Evolutionary conservation across 2,888 invertebrate species (phyloP), one percentile per base, ranked within the genome.

Genomic region (Sinhomidia bicolor): DNA sequence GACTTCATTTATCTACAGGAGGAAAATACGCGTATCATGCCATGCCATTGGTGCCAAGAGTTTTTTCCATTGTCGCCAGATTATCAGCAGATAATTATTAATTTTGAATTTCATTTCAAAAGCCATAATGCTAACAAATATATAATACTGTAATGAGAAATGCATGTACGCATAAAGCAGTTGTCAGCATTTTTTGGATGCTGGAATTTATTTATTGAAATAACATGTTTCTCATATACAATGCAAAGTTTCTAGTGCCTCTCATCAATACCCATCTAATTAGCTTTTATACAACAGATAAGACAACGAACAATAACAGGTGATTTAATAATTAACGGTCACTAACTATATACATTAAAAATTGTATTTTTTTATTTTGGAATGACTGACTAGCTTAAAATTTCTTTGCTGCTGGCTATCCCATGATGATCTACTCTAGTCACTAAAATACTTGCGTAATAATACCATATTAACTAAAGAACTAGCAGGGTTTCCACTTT

Each of bases 151-250:
- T n/a, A n/a, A n/a, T n/a, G n/a, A n/a, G n/a, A n/a, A n/a, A n/a
- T n/a, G n/a, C n/a, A n/a, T n/a, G n/a, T n/a, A n/a, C n/a, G n/a
- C n/a, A n/a, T n/a, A n/a, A n/a, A n/a, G n/a, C 20, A 23, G 57
- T 20, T 57, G 20, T 9, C 20, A 57, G 9, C 20, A 17, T 26
- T 62, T 62, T 62, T n/a, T n/a, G n/a, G 32, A 78, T 57, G 36
- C 57, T 79, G 47, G 26, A 26, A 41, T 84, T 84, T 74, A 84
- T 84, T 84, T 84, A 84, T 62, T 84, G 57, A 84, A 74, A 84
- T 84, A 76, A 71, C 74, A 76, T 84, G 44, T 44, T 62, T 44
- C 23, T 23, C 62, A 62, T 41, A 23, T 68, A 74, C 60, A 78
- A 57, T 78, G 57, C 6, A 14, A 54, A 17, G 51, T 23, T 51